Percentiles rank a stretch among this genome's conserved stretches.
Conservation (phyloP, 2,888 invertebrate species). For the Cryptus armator region DNA sequence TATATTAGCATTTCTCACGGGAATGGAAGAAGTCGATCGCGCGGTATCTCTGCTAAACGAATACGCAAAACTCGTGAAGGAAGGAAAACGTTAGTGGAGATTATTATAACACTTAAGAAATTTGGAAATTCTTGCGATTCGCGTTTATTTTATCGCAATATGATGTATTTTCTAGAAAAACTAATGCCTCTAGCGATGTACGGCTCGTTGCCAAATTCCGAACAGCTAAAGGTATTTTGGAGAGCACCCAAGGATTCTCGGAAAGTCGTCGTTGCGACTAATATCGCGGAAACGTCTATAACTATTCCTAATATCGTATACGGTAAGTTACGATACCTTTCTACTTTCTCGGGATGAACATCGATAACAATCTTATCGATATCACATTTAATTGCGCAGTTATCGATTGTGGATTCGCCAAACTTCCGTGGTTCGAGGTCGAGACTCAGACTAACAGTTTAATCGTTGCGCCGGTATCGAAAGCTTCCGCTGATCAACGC, state of each 20-base stretch:
- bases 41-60: conserved; percentile 89
- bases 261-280: conserved; percentile 97
- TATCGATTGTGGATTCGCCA: conserved; percentile 98
- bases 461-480: conserved; percentile 93
- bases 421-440: conserved; percentile 95
- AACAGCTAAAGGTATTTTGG: conserved; percentile 94
- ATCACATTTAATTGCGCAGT: conserved; percentile 48
- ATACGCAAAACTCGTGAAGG: conserved; percentile 87
- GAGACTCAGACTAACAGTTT: conserved; percentile 93
- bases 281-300: conserved; percentile 98
- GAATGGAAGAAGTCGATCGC: conserved; percentile 96
- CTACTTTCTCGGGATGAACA: background rate
- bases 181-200: conserved; percentile 95
- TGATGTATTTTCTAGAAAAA: conserved; percentile 81
- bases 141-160: background rate
- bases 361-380: background rate
- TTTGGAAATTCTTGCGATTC: background rate
- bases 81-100: conserved; percentile 81
- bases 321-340: conserved; percentile 86
- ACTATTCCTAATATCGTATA: conserved; percentile 97
- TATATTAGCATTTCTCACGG: conserved; percentile 96
- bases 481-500: conserved; percentile 95
- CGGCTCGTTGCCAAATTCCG: conserved; percentile 93
- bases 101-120: conserved; percentile 2
- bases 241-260: conserved; percentile 89